These are phyloP conservation scores for Phalanger gymnotis DNA, from an alignment of 2,797 vertebrate species.

Conservation along the genomic window DNA sequence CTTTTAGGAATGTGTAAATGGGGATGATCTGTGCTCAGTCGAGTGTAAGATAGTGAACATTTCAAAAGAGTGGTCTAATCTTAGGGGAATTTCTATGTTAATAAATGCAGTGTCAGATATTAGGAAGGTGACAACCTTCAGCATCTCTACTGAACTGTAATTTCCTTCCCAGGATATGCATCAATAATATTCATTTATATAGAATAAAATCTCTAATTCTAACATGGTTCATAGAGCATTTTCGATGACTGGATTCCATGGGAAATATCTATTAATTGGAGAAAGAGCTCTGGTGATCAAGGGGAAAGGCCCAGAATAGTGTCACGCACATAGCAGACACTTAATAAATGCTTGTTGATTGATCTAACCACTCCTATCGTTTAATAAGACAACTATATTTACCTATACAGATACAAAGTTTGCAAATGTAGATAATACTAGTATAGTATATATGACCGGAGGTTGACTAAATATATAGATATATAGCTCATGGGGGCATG, in stretches of 20 bases:
- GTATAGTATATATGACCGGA: not conserved
- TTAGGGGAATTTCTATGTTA: not conserved
- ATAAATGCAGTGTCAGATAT: not conserved
- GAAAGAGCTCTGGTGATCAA: not conserved
- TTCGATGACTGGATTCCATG: not conserved
- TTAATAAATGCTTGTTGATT: not conserved
- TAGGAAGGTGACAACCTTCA: not conserved
- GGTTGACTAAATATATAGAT: not conserved
- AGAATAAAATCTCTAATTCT: not conserved
- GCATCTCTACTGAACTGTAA: not conserved
- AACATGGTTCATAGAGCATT: not conserved
- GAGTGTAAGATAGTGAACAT: not conserved
- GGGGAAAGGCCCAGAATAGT: not conserved
- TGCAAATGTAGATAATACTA: not conserved
- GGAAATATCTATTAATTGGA: not conserved
- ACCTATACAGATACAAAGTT: not conserved
- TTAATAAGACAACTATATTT: not conserved
- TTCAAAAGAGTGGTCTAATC: not conserved
- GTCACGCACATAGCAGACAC: not conserved
- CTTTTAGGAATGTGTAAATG: not conserved
- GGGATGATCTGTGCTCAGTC: not conserved
- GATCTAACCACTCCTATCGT: not conserved
- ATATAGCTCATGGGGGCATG: not conserved
- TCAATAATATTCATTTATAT: not conserved
- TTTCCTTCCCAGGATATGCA: not conserved